phyloP scores from a whole-genome alignment of 2,113 vertebrate genomes.

The Isichthys henryi region DNA sequence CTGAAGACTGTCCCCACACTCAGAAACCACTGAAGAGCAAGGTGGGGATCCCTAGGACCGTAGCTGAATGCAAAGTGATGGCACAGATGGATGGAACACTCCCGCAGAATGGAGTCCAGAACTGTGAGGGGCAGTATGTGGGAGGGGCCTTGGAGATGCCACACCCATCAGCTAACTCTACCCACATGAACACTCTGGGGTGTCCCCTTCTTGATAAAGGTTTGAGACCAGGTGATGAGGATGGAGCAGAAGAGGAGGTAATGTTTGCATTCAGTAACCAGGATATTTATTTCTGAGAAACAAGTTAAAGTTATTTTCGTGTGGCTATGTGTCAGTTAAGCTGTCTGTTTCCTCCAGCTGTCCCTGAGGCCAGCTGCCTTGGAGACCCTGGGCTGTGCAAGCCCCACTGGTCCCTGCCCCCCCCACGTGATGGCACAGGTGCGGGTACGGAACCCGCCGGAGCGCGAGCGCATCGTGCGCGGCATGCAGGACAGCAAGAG shows the following conservation, averaged over 20 bases:
- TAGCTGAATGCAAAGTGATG: slow-evolving; percentile 25
- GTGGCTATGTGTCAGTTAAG: not conserved
- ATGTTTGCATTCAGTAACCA: not conserved
- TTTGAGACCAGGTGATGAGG: not conserved
- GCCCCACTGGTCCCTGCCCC: slow-evolving; percentile 50
- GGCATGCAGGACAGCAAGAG: slow-evolving; percentile 81
- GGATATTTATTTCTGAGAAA: not conserved
- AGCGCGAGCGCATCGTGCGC: slow-evolving; percentile 49
- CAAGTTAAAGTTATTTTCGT: not conserved
- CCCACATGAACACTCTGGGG: slow-evolving; percentile 17
- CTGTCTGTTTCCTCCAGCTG: not conserved
- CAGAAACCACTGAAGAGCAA: slow-evolving; percentile 35
- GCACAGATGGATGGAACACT: slow-evolving; percentile 31
- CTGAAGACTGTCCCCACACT: slow-evolving; percentile 29
- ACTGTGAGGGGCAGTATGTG: slow-evolving; percentile 20
- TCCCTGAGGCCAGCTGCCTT: not conserved
- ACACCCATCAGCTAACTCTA: slow-evolving; percentile 1
- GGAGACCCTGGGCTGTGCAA: slow-evolving; percentile 23
- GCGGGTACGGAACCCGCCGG: slow-evolving; percentile 54
- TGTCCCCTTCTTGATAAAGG: not conserved
- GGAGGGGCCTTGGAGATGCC: slow-evolving; percentile 22
- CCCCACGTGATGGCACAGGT: slow-evolving; percentile 73
- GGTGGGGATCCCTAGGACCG: slow-evolving; percentile 32
- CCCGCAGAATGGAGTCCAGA: slow-evolving; percentile 21
- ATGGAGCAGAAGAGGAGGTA: not conserved